phyloP scores from a whole-genome alignment of 2,888 invertebrate genomes.

The Amaurobius ferox region DNA sequence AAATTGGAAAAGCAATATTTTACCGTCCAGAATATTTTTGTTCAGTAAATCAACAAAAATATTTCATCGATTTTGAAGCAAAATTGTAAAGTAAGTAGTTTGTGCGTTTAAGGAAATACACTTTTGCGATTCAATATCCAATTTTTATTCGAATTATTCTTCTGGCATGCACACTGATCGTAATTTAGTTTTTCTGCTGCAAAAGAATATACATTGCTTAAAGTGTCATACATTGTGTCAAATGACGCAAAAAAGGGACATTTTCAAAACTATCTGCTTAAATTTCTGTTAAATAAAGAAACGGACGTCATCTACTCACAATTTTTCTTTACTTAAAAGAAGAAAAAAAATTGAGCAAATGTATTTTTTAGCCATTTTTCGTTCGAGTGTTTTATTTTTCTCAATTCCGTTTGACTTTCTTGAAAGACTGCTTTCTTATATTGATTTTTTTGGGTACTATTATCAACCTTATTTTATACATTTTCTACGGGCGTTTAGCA shows the following conservation, averaged over 20 bases:
- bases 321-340: slow-evolving; percentile 7
- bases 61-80: no score
- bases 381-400: slow-evolving; percentile 16
- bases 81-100: no score
- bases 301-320: slow-evolving; percentile 27
- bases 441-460: slow-evolving; percentile 23
- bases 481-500: slow-evolving; percentile 8
- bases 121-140: slow-evolving; percentile 1
- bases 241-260: slow-evolving; percentile 29
- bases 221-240: slow-evolving; percentile 26
- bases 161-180: not conserved
- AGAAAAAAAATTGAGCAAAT: slow-evolving; percentile 24
- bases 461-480: slow-evolving; percentile 23
- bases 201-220: slow-evolving; percentile 15
- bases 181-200: slow-evolving; percentile 9
- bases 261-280: slow-evolving; percentile 39
- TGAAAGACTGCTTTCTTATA: slow-evolving; percentile 5
- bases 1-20: no score
- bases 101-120: no score
- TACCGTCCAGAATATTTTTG: no score
- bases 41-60: no score
- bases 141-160: slow-evolving; percentile 20
- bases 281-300: slow-evolving; percentile 45
- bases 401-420: not conserved
- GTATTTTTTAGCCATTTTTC: slow-evolving; percentile 37